Evolutionary conservation across 1,140 invertebrate genomes (phyloP).

Genomic region (Bombus balteatus): DNA sequence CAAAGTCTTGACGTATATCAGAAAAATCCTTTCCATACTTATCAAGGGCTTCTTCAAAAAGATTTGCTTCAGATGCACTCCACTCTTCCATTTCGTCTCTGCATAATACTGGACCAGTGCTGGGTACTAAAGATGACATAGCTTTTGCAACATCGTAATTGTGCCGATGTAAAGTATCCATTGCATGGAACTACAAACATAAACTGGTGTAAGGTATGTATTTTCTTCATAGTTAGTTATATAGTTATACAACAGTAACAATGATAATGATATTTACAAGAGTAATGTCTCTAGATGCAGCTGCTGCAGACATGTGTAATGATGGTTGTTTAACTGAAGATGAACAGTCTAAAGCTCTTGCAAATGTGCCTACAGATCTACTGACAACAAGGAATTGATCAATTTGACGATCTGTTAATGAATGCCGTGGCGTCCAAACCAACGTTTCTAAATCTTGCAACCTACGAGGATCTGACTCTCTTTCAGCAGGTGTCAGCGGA

Average conservation of each 20-base stretch:
- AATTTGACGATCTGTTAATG: slow-evolving; percentile 96
- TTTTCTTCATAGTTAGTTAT: neutral
- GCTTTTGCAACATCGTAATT: slow-evolving; percentile 96
- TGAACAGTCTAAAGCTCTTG: slow-evolving; percentile 98
- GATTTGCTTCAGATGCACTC: slow-evolving; percentile 99
- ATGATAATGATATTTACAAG: slow-evolving; percentile 85
- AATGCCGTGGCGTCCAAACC: slow-evolving; percentile 96
- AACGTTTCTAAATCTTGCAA: slow-evolving; percentile 93
- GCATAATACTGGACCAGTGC: slow-evolving; percentile 97
- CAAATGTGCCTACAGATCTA: slow-evolving; percentile 99
- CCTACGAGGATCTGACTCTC: slow-evolving; percentile 87
- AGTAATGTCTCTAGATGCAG: slow-evolving; percentile 98
- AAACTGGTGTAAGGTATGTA: neutral
- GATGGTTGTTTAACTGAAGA: slow-evolving; percentile 99
- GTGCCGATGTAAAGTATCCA: slow-evolving; percentile 98
- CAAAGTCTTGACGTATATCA: slow-evolving; percentile 98
- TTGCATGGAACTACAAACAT: slow-evolving; percentile 94
- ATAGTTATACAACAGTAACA: neutral
- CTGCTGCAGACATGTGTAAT: slow-evolving; percentile 99
- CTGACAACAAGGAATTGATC: slow-evolving; percentile 99
- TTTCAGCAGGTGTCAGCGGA: slow-evolving; percentile 85
- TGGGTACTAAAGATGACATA: slow-evolving; percentile 96
- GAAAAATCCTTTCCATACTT: slow-evolving; percentile 99
- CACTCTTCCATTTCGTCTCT: slow-evolving; percentile 99
- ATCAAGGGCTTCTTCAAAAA: slow-evolving; percentile 99